phyloP scores from a whole-genome alignment of 2,113 vertebrate genomes.

The Oncorhynchus gorbuscha region DNA sequence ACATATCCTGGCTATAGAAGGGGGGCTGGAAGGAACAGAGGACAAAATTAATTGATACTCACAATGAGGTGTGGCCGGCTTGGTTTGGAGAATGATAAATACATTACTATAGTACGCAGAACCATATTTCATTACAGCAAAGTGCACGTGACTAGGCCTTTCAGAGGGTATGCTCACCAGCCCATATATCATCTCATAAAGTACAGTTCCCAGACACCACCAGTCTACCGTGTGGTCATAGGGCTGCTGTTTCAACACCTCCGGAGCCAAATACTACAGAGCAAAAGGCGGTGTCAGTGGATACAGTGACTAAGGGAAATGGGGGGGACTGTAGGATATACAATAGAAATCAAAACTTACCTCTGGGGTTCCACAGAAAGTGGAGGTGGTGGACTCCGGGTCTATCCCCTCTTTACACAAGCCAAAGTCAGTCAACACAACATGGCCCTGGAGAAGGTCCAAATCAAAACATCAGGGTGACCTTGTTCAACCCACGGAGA shows the following conservation, averaged over 20 bases:
- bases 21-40: constrained; percentile 78
- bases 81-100: no score
- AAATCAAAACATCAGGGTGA: no score
- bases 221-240: constrained; percentile 97
- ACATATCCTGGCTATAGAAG: constrained; percentile 89
- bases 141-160: no score
- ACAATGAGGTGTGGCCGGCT: no score
- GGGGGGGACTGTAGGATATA: no score
- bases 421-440: constrained; percentile 95
- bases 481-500: no score
- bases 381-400: constrained; percentile 90
- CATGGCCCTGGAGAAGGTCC: constrained; percentile 79
- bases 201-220: constrained; percentile 96
- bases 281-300: not conserved
- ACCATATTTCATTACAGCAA: no score
- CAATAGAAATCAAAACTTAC: constrained; percentile 61
- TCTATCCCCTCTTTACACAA: constrained; percentile 97
- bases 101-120: no score
- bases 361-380: constrained; percentile 97
- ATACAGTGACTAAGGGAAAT: not conserved
- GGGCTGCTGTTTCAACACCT: constrained; percentile 90
- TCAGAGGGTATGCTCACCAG: constrained; percentile 74
- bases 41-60: not conserved
- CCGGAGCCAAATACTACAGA: constrained; percentile 90
- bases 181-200: constrained; percentile 96